Evolutionary conservation across 2,113 vertebrate genomes (phyloP), one percentile per base, ranked within the genome.

Genomic region (Heterotis niloticus): DNA sequence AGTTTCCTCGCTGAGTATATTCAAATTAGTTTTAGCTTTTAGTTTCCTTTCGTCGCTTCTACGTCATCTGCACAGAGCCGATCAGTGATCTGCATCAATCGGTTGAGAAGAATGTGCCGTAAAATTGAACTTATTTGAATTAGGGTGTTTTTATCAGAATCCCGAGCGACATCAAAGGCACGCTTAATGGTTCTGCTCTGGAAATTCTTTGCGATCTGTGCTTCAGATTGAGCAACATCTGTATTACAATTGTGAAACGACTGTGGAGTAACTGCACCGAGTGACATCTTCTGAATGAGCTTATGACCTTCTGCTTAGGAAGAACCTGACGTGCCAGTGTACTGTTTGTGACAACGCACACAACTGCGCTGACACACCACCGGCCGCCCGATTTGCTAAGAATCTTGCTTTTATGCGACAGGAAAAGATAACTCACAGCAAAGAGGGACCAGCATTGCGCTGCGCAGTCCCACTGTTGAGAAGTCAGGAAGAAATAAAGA

Each of bases 311-410:
- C 29, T 17, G 29, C 24, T 69, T 17, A 16, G 66, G 12, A 29
- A 75, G 62, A 28, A 29, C 34, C 29, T 29, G 87, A 29, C 10
- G 13, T 14, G 26, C 86, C 89, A 85, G 87, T 74, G 86, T 87
- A 90, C 89, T 88, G 88, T 90, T 90, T 87, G 85, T 83, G 83
- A 89, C 88, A 86, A 89, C 87, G 86, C 87, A 89, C 87, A 88
- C 86, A 87, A 79, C 70, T 70, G 75, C 64, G 78, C 83, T 88
- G 88, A 90, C 87, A 82, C 79, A 90, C 89, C 82, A 67, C 86
- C 77, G 0, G 52, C 89, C 88, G n/a, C 85, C 72, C 56, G 79
- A 24, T 77, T 85, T 90, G 88, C 87, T 88, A 86, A 80, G 81
- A 7, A 44, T 84, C 60, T 81, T 84, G 87, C 76, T 76, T 73